Evolutionary conservation across 2,113 vertebrate genomes (phyloP).

Genomic region (Lamprotornis superbus): DNA sequence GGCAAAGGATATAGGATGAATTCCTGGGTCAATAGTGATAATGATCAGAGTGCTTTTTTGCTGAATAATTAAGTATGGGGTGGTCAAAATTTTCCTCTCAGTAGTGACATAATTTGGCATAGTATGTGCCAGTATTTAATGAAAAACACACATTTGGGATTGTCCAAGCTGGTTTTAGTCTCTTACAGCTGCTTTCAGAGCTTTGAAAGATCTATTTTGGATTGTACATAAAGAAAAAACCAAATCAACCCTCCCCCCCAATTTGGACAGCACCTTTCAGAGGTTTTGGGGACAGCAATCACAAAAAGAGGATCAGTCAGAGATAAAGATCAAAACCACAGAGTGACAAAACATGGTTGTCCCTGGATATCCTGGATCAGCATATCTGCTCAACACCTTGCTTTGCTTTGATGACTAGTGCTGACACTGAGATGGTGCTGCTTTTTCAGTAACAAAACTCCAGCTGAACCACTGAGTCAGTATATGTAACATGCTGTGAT

Average conservation of each 20-base stretch:
- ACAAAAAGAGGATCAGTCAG: slow-evolving; percentile 54
- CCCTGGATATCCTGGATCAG: slow-evolving; percentile 52
- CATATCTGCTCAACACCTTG: slow-evolving; percentile 54
- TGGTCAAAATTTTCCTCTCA: background rate
- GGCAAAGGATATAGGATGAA: background rate
- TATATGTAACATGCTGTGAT: background rate
- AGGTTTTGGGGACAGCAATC: slow-evolving; percentile 45
- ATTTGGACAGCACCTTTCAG: slow-evolving; percentile 48
- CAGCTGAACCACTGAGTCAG: background rate
- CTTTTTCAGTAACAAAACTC: slow-evolving; percentile 32
- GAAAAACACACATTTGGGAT: slow-evolving; percentile 41
- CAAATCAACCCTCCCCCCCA: background rate
- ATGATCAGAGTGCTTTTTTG: background rate
- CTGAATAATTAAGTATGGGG: background rate
- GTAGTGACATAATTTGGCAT: background rate
- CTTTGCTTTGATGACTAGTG: slow-evolving; percentile 48
- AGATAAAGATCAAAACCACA: slow-evolving; percentile 64
- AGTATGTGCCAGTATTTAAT: background rate
- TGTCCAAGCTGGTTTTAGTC: slow-evolving; percentile 34
- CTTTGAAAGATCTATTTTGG: slow-evolving; percentile 31
- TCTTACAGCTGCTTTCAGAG: slow-evolving; percentile 7
- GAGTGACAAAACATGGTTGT: slow-evolving; percentile 30
- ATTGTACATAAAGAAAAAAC: background rate
- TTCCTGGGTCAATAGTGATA: background rate
- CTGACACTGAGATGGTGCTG: slow-evolving; percentile 33